Evolutionary conservation across 2,888 invertebrate species (phyloP), one percentile per base, ranked within the genome.

Genomic region (Fragum fragum): DNA sequence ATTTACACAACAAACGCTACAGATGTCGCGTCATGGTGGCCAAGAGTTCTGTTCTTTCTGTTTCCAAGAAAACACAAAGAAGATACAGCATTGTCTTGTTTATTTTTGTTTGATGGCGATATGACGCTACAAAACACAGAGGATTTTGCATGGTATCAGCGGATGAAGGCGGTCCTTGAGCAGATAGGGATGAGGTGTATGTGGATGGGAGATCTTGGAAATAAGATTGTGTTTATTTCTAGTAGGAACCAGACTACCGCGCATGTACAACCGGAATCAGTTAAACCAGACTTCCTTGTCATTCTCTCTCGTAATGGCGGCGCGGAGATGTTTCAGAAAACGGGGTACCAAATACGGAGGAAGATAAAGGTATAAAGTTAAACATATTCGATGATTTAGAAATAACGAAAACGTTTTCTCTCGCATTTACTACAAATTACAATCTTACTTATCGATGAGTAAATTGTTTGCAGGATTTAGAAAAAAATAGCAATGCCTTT

Each of bases 311-410:
- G 57, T 7, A 26, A 26, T 57, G 57, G 57, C 26, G 57, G 57
- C 14, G 57, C 9, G 23, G 23, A 21, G 23, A 26, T 57, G 57
- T 21, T 57, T 11, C 9, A n/a, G 11, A 57, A 57, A 23, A 57
- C 57, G 3, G 21, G 23, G 11, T 26, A 57, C 14, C 57, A 26
- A 11, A 26, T 57, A 6, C 2, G 26, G 23, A 21, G 26, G 57
- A 57, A 57, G 14, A 26, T 57, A 57, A 57, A 57, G 57, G 57
- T 57, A 18, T 9, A n/a, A n/a, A n/a, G n/a, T n/a, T n/a, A n/a
- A n/a, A n/a, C n/a, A n/a, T n/a, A n/a, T n/a, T n/a, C n/a, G n/a
- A n/a, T n/a, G n/a, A n/a, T n/a, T n/a, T n/a, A n/a, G n/a, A n/a
- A n/a, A n/a, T n/a, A n/a, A n/a, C n/a, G n/a, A n/a, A n/a, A n/a